These are phyloP conservation scores for Syngnathus floridae DNA, from an alignment of 2,113 vertebrate genomes.

Conservation along the genomic window DNA sequence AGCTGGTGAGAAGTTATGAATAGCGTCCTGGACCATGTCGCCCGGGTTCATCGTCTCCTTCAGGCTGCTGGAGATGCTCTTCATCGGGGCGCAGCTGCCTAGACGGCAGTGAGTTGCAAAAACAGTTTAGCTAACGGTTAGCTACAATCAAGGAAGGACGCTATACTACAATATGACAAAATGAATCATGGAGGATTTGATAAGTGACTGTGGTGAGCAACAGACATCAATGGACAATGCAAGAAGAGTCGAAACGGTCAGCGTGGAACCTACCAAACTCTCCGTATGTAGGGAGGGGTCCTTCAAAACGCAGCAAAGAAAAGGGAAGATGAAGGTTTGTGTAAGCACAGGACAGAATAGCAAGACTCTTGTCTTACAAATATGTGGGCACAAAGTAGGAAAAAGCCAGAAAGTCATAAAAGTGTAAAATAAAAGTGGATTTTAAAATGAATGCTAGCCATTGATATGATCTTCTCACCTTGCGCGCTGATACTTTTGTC, in stretches of 20 bases:
- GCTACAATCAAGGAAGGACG: too few species aligned
- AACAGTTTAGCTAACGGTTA: too few species aligned
- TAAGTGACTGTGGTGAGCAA: too few species aligned
- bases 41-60: conserved; percentile 97
- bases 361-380: background rate
- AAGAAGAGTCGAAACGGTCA: background rate
- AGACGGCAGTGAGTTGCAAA: background rate
- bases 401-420: background rate
- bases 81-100: conserved; percentile 94
- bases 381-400: background rate
- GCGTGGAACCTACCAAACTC: conserved; percentile 83
- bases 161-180: too few species aligned
- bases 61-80: conserved; percentile 98
- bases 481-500: conserved; percentile 89
- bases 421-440: background rate
- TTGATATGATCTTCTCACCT: conserved; percentile 66
- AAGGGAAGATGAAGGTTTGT: conserved; percentile 25
- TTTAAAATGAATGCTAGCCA: background rate
- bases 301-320: conserved; percentile 60
- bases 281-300: conserved; percentile 83
- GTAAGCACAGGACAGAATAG: conserved; percentile 15
- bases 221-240: too few species aligned
- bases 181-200: too few species aligned
- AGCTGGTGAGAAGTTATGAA: conserved; percentile 97
- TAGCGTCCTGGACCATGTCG: conserved; percentile 95